Conservation (phyloP, 2,888 invertebrate genomes). For the Xanthia icteritia region DNA sequence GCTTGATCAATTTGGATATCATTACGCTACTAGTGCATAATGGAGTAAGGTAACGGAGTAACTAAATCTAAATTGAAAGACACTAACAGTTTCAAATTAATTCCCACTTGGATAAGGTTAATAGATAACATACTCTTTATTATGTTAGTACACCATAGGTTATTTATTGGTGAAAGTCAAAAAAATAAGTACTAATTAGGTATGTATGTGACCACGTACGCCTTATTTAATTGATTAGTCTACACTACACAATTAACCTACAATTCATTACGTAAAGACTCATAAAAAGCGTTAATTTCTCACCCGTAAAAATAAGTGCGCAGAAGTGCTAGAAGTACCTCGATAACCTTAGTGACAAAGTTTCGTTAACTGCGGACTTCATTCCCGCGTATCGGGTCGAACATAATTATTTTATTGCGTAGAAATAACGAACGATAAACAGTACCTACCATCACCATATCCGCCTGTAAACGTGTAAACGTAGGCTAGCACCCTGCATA, state of each 20-base stretch:
- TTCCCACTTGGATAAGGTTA: no score
- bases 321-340: constrained; percentile 25
- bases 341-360: constrained; percentile 47
- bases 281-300: constrained; percentile 2
- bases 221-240: constrained; percentile 3
- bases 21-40: neutral
- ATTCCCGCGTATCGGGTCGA: neutral
- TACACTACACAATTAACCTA: constrained; percentile 10
- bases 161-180: no score
- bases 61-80: no score
- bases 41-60: no score
- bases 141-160: no score
- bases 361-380: constrained; percentile 2
- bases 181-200: no score
- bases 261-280: constrained; percentile 1
- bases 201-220: no score
- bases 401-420: constrained; percentile 25
- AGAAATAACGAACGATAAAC: neutral
- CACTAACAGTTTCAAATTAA: no score
- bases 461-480: neutral
- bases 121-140: no score
- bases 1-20: neutral
- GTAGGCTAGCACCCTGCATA: no score
- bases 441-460: neutral
- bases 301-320: constrained; percentile 23